These are phyloP conservation scores for Pygoscelis adeliae DNA, from an alignment of 2,113 vertebrate genomes.

Conservation along the genomic window DNA sequence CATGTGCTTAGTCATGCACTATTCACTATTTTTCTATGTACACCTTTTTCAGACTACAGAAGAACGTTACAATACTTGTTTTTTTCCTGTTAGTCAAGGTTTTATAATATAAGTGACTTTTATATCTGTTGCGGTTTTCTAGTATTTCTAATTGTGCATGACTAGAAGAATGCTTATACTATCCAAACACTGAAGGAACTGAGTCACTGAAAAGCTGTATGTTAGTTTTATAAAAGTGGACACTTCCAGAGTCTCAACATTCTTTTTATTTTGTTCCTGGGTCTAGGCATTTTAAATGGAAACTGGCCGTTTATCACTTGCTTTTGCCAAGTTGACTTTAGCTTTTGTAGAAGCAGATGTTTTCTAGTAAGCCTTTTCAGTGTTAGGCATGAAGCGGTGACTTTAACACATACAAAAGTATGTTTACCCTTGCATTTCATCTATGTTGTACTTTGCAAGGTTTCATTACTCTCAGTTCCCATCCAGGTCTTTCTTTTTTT, in stretches of 20 bases:
- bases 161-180: not conserved
- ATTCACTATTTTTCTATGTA: conserved; percentile 60
- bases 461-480: not conserved
- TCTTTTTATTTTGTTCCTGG: conserved; percentile 19
- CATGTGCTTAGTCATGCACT: conserved; percentile 74
- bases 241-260: not conserved
- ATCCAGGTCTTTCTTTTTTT: conserved; percentile 28
- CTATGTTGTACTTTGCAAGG: not conserved
- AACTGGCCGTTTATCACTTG: conserved; percentile 17
- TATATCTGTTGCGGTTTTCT: conserved; percentile 18
- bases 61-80: conserved; percentile 26
- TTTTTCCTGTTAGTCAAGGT: not conserved
- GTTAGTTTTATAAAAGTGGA: not conserved
- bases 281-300: conserved; percentile 48
- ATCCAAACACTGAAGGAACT: not conserved
- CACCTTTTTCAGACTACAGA: conserved; percentile 44
- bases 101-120: not conserved
- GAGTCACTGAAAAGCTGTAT: not conserved
- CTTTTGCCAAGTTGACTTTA: conserved; percentile 21
- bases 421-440: conserved; percentile 31
- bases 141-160: conserved; percentile 27
- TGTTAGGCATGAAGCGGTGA: not conserved
- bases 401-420: conserved; percentile 17
- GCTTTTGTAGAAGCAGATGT: conserved; percentile 54
- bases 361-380: conserved; percentile 38